A percentile compares a stretch with the other conserved stretches of the same genome.
Conservation (phyloP, 2,888 invertebrate genomes). For the Hartigia nigra region DNA sequence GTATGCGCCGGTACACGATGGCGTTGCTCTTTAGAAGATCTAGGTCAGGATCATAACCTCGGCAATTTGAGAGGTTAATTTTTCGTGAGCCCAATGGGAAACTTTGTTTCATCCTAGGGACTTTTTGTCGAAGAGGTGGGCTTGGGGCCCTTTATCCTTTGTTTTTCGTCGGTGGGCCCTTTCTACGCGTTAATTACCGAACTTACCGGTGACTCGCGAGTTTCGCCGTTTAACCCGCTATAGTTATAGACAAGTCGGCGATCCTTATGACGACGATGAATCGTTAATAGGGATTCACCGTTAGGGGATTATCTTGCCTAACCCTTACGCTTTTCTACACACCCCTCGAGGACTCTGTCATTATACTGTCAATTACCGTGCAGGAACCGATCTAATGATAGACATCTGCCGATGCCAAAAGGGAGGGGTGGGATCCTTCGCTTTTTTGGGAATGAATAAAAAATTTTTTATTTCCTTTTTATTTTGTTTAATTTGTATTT, state of each 20-base stretch:
- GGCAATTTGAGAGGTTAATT: not conserved
- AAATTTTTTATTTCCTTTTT: too few relatives aligned
- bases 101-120: not conserved
- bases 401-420: constrained; percentile 33
- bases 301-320: not conserved
- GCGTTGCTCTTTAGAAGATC: not conserved
- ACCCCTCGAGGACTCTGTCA: constrained; percentile 39
- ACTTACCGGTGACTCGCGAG: constrained; percentile 8
- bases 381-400: constrained; percentile 41
- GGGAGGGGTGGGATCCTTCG: constrained; percentile 7
- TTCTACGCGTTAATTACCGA: not conserved
- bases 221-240: constrained; percentile 14
- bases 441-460: not conserved
- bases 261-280: constrained; percentile 11
- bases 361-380: constrained; percentile 54
- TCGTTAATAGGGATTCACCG: not conserved
- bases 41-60: not conserved
- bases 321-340: not conserved
- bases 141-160: not conserved
- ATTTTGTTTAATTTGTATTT: not conserved
- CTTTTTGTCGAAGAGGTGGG: not conserved
- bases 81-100: not conserved
- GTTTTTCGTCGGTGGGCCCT: not conserved
- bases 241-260: constrained; percentile 4
- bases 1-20: not conserved